Percentiles rank a stretch among this genome's conserved stretches.
Evolutionary conservation across 2,797 vertebrate species (phyloP).

Genomic region (Rhinoraja longicauda): DNA sequence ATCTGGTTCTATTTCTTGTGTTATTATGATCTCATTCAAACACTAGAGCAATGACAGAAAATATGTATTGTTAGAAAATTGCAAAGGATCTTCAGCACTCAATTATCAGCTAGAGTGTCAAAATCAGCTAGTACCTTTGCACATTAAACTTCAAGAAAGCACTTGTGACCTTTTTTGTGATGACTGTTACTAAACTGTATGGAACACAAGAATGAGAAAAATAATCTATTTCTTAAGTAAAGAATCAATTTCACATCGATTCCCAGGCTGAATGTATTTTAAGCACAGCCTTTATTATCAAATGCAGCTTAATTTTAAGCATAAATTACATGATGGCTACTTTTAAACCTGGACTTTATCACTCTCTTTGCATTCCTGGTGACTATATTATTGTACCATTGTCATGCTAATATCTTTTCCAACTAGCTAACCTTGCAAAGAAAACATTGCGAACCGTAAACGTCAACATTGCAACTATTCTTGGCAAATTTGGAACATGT

Average conservation of each 20-base stretch:
- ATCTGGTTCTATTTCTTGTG: no score
- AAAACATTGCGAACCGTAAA: not conserved
- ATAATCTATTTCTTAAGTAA: not conserved
- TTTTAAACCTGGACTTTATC: not conserved
- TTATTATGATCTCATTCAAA: no score
- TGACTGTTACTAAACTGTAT: not conserved
- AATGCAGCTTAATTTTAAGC: not conserved
- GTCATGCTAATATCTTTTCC: not conserved
- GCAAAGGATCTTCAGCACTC: not conserved
- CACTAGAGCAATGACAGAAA: not conserved
- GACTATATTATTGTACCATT: not conserved
- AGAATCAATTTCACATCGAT: not conserved
- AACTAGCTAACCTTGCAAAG: no score
- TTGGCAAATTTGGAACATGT: not conserved
- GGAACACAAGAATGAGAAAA: not conserved
- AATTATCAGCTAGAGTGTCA: not conserved
- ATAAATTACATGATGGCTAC: not conserved
- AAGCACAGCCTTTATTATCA: not conserved
- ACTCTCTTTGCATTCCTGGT: not conserved
- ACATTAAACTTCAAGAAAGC: not conserved
- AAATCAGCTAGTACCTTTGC: not conserved
- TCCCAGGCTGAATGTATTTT: not conserved
- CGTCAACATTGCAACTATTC: not conserved
- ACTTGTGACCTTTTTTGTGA: not conserved
- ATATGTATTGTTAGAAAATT: not conserved